phyloP scores from a whole-genome alignment of 2,797 vertebrate genomes.

The Malacoraja senta region DNA sequence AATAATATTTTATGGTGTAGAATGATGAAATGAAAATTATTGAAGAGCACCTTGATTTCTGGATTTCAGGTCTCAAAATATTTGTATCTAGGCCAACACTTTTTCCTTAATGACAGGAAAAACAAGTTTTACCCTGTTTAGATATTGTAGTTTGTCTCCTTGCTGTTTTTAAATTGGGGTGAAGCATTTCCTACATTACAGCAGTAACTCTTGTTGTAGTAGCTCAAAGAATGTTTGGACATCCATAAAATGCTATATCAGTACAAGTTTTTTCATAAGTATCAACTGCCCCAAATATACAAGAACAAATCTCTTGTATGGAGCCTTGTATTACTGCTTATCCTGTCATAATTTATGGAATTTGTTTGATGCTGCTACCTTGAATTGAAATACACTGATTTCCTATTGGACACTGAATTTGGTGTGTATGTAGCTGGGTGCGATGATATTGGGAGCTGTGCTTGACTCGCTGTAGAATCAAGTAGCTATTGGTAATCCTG shows the following conservation, averaged over 20 bases:
- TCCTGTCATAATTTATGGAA: not conserved
- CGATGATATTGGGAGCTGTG: not conserved
- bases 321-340: not conserved
- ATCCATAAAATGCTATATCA: not conserved
- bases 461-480: not conserved
- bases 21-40: constrained; percentile 7
- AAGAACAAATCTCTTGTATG: not conserved
- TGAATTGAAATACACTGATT: not conserved
- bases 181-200: not conserved
- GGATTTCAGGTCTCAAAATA: not conserved
- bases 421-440: no score
- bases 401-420: not conserved
- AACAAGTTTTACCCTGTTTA: not conserved
- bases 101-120: not conserved
- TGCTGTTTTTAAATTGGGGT: not conserved
- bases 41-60: not conserved
- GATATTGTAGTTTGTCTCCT: not conserved
- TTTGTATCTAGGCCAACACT: not conserved
- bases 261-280: not conserved
- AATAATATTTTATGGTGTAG: not conserved
- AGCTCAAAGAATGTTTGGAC: not conserved
- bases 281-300: not conserved
- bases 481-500: not conserved
- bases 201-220: not conserved
- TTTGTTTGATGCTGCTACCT: not conserved